Percentiles rank a stretch among this genome's conserved stretches.
These are phyloP conservation scores for Ametastegia equiseti DNA, from an alignment of 2,888 invertebrate genomes.

Conservation along the genomic window DNA sequence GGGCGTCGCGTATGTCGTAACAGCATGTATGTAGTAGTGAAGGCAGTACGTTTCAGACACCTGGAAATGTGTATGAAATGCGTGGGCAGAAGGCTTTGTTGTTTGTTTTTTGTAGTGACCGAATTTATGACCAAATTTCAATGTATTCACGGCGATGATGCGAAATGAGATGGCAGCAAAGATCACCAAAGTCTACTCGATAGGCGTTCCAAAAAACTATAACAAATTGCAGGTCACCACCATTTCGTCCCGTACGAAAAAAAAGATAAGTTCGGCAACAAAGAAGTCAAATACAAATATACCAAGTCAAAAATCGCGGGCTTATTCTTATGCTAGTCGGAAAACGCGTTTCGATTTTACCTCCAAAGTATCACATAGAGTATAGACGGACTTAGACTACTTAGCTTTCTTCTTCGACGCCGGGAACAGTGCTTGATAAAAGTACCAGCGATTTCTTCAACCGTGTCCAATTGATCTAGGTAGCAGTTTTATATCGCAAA, in stretches of 20 bases:
- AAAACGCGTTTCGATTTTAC: neutral
- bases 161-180: constrained; percentile 1
- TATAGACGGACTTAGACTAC: neutral
- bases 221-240: neutral
- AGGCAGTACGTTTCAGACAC: neutral
- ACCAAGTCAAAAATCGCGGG: too few species aligned
- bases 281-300: too few species aligned
- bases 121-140: neutral
- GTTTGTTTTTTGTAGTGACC: neutral
- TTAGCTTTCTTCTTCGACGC: neutral
- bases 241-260: too few species aligned
- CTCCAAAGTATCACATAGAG: too few species aligned
- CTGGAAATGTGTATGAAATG: neutral
- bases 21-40: neutral
- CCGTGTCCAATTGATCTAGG: neutral
- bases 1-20: constrained; percentile 18
- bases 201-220: neutral
- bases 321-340: neutral
- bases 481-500: neutral
- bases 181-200: constrained; percentile 9
- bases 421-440: neutral
- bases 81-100: neutral
- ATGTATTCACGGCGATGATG: neutral
- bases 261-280: too few species aligned
- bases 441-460: neutral